These are phyloP conservation scores for Schizopygopsis pylzovi DNA, from an alignment of 2,797 vertebrate species.

Conservation along the genomic window DNA sequence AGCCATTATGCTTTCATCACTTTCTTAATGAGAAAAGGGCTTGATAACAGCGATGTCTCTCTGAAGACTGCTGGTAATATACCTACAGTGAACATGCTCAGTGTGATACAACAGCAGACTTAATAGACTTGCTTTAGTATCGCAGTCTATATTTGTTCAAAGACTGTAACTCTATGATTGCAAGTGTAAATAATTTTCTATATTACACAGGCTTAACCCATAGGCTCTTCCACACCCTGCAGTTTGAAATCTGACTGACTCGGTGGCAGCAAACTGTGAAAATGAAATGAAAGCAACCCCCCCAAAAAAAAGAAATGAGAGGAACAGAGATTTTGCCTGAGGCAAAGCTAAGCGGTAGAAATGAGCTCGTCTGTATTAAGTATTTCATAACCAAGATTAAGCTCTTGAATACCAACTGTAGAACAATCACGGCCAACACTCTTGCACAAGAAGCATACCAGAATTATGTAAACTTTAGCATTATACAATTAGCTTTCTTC, in stretches of 20 bases:
- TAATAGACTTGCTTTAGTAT: slow-evolving; percentile 21
- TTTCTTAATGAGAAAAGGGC: slow-evolving; percentile 28
- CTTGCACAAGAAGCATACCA: not conserved
- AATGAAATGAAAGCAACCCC: slow-evolving; percentile 8
- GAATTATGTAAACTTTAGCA: not conserved
- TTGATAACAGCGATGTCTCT: slow-evolving; percentile 5
- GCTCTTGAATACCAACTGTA: slow-evolving; percentile 2
- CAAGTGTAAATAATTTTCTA: slow-evolving; percentile 14
- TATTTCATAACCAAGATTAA: slow-evolving; percentile 26
- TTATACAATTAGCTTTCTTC: not conserved
- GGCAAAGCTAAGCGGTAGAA: not conserved
- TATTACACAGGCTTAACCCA: not conserved
- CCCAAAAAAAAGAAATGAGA: not conserved
- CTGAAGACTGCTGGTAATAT: not conserved
- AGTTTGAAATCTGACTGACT: slow-evolving; percentile 30
- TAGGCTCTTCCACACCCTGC: slow-evolving; percentile 13
- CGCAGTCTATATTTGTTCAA: slow-evolving; percentile 12
- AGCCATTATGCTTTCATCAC: slow-evolving; percentile 19
- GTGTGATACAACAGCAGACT: slow-evolving; percentile 8
- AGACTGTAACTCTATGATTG: not conserved
- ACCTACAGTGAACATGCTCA: not conserved
- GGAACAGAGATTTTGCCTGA: slow-evolving; percentile 7
- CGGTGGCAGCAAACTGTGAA: not conserved
- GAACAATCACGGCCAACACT: not conserved
- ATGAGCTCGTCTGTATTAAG: slow-evolving; percentile 24